Conservation (phyloP, 2,888 invertebrate species). For the Apodemia zela region DNA sequence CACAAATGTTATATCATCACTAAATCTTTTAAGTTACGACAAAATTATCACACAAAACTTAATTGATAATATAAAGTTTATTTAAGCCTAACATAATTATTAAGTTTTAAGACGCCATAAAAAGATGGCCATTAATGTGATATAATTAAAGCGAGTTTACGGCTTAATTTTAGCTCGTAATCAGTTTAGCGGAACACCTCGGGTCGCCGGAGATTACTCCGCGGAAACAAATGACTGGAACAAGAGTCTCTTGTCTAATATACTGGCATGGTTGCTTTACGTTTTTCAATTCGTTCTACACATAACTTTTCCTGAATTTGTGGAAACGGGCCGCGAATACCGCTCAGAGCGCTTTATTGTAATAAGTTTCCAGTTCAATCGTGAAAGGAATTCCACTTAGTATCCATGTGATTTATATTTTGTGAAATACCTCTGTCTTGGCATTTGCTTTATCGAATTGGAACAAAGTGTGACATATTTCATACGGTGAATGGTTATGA, state of each 20-base stretch:
- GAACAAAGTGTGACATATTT: not conserved
- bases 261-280: slow-evolving; percentile 34
- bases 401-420: slow-evolving; percentile 19
- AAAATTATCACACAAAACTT: not conserved
- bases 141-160: slow-evolving; percentile 72
- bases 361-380: slow-evolving; percentile 32
- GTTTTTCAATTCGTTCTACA: slow-evolving; percentile 37
- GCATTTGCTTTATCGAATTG: slow-evolving; percentile 13
- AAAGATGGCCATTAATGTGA: slow-evolving; percentile 47
- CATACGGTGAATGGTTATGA: slow-evolving; percentile 4
- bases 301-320: slow-evolving; percentile 37
- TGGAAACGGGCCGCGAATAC: slow-evolving; percentile 27
- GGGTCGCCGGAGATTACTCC: slow-evolving; percentile 55
- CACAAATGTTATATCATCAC: too few species aligned
- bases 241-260: slow-evolving; percentile 41
- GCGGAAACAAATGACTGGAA: slow-evolving; percentile 55
- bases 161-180: slow-evolving; percentile 76
- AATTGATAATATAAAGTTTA: slow-evolving; percentile 26
- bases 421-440: slow-evolving; percentile 7
- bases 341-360: slow-evolving; percentile 30
- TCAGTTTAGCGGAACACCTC: slow-evolving; percentile 66
- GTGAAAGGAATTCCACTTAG: slow-evolving; percentile 29
- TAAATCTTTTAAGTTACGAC: not conserved
- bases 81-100: slow-evolving; percentile 20
- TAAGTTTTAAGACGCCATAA: slow-evolving; percentile 21